Evolutionary conservation across 1,140 invertebrate species (phyloP).

Genomic region (Leptinotarsa lineolata): DNA sequence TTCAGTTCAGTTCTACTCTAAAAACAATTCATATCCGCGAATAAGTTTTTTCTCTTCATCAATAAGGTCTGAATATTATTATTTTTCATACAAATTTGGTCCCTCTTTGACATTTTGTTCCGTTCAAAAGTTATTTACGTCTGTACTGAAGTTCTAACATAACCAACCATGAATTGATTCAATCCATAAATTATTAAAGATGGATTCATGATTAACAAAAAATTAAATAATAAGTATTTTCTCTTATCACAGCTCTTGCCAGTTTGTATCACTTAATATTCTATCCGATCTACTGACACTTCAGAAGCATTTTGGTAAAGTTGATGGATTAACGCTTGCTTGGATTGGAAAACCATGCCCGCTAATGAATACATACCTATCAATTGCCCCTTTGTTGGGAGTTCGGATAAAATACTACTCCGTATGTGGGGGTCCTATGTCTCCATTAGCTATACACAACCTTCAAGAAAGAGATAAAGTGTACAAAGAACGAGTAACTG

Average conservation of each 20-base stretch:
- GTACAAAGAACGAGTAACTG: not conserved
- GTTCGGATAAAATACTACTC: conserved; percentile 11
- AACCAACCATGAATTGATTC: too few relatives aligned
- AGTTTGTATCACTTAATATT: conserved; percentile 13
- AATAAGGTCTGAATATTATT: too few relatives aligned
- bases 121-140: too few relatives aligned
- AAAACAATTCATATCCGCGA: too few relatives aligned
- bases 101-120: too few relatives aligned
- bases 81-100: too few relatives aligned
- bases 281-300: conserved; percentile 11
- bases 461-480: conserved; percentile 9
- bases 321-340: conserved; percentile 12
- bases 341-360: conserved; percentile 17
- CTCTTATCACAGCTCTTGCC: conserved; percentile 9
- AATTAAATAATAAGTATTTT: not conserved
- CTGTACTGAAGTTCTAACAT: too few relatives aligned
- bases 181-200: too few relatives aligned
- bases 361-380: conserved; percentile 13
- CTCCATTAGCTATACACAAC: not conserved
- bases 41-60: too few relatives aligned
- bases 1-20: too few relatives aligned
- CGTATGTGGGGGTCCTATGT: conserved; percentile 12
- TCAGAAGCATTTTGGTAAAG: conserved; percentile 19
- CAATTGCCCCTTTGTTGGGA: conserved; percentile 14
- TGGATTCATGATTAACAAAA: too few relatives aligned